A percentile compares a stretch with the other conserved stretches of the same genome.
These are phyloP conservation scores for Zosterops hypoxanthus DNA, from an alignment of 2,113 vertebrate species.

Conservation along the genomic window DNA sequence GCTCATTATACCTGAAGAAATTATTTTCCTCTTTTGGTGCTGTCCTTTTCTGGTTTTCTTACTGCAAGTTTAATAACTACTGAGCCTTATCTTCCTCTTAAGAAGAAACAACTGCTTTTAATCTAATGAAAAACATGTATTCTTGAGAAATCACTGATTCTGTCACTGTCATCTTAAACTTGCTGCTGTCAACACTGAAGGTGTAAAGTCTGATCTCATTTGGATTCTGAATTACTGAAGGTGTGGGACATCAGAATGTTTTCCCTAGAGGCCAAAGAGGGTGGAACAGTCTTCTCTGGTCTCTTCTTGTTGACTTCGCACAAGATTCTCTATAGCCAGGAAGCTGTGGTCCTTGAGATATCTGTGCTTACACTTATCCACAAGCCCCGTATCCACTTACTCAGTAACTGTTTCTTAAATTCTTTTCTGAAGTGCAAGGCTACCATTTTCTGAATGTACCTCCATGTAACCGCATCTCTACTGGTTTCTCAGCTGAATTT, in stretches of 20 bases:
- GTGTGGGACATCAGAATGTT: neutral
- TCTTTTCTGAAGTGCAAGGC: neutral
- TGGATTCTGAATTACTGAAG: neutral
- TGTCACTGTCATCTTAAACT: neutral
- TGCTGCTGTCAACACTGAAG: neutral
- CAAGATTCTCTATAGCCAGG: neutral
- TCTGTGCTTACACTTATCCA: neutral
- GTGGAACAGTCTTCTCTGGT: neutral
- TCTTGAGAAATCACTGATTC: neutral
- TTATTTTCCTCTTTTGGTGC: neutral
- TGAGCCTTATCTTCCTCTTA: neutral
- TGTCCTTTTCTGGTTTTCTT: neutral
- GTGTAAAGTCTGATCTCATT: neutral
- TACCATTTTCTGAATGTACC: neutral
- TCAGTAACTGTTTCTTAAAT: neutral
- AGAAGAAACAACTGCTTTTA: neutral
- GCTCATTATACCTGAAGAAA: slow-evolving; percentile 1
- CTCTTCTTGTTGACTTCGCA: neutral
- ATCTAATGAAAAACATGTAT: neutral
- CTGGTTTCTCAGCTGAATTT: neutral
- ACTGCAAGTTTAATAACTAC: neutral
- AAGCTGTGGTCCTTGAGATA: neutral
- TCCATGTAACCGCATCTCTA: neutral
- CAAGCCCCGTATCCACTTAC: neutral
- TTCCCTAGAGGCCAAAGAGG: neutral